Evolutionary conservation across 2,113 vertebrate species (phyloP), one percentile per base, ranked within the genome.

Genomic region (Bubo scandiacus): DNA sequence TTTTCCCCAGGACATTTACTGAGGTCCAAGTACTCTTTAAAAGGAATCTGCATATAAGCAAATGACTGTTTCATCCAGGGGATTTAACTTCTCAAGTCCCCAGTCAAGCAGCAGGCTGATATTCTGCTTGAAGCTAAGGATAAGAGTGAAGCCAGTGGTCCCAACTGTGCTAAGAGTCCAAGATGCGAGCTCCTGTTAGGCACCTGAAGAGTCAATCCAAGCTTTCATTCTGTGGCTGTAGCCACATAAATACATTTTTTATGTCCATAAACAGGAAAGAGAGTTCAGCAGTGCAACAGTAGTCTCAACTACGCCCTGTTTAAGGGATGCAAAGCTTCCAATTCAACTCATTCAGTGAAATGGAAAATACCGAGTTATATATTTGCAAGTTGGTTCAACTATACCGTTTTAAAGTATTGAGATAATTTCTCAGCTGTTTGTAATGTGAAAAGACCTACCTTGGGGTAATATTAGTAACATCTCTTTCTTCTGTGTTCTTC

Each of bases 1-100:
- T 95, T 89, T 91, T 87, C 87, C 90, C 66, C 74, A 75, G 72
- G 65, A 93, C 38, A 80, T 79, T 94, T 85, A 65, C 38, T 40
- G 68, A 92, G 68, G 88, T 86, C 38, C 82, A 88, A 72, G 54
- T 29, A 62, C 45, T 80, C 75, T 79, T 71, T 88, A 54, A 86
- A 82, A 81, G 55, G 72, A 96, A 96, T 78, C 30, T 85, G 57
- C 40, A 72, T 87, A 40, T 57, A 68, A 91, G 58, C 34, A 95
- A 96, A 91, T 72, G 26, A 68, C 70, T 91, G 11, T 51, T 94
- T 95, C 34, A 83, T 84, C 68, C 1, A 47, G 2, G 61, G 59
- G 12, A 88, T 84, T 94, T 84, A 91, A 75, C 61, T 92, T 86
- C 59, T 74, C 34, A 47, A 59, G n/a, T 92, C 57, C 65, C 57